These are phyloP conservation scores for Griposia aprilina DNA, from an alignment of 2,888 invertebrate species.

Conservation along the genomic window DNA sequence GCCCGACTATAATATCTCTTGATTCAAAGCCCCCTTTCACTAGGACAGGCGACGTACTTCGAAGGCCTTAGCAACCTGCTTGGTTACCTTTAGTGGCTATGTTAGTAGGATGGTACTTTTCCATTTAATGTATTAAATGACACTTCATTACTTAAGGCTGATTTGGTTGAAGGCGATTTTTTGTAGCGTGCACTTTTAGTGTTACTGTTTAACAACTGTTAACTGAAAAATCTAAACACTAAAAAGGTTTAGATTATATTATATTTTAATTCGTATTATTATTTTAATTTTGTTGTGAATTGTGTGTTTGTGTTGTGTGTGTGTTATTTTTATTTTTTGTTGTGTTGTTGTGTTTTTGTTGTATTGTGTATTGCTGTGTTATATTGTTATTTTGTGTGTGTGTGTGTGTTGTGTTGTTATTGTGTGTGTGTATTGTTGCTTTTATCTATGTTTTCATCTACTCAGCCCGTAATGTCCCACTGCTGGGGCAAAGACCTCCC, in stretches of 20 bases:
- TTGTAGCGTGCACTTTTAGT: background rate
- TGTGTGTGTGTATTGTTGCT: no score
- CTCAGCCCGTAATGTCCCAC: background rate
- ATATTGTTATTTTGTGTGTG: no score
- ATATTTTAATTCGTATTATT: no score
- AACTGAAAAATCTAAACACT: background rate
- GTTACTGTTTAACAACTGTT: background rate
- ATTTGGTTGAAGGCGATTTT: background rate
- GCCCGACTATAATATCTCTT: conserved; percentile 87
- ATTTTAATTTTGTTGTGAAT: no score
- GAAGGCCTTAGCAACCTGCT: conserved; percentile 45
- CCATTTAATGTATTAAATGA: conserved; percentile 6
- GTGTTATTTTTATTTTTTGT: no score
- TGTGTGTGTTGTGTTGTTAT: no score
- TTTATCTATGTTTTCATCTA: no score
- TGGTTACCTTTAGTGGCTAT: conserved; percentile 32
- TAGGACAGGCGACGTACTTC: conserved; percentile 58
- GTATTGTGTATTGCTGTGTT: no score
- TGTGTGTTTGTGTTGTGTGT: no score
- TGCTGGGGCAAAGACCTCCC: background rate
- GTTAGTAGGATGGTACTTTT: conserved; percentile 22
- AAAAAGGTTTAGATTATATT: no score
- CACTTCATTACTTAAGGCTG: background rate
- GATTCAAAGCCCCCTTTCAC: conserved; percentile 79
- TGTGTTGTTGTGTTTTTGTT: no score